A percentile compares a stretch with the other conserved stretches of the same genome.
Evolutionary conservation across 37 sponge, comb jelly and placozoan genomes (phyloP).

Genomic region (Tethya wilhelma): DNA sequence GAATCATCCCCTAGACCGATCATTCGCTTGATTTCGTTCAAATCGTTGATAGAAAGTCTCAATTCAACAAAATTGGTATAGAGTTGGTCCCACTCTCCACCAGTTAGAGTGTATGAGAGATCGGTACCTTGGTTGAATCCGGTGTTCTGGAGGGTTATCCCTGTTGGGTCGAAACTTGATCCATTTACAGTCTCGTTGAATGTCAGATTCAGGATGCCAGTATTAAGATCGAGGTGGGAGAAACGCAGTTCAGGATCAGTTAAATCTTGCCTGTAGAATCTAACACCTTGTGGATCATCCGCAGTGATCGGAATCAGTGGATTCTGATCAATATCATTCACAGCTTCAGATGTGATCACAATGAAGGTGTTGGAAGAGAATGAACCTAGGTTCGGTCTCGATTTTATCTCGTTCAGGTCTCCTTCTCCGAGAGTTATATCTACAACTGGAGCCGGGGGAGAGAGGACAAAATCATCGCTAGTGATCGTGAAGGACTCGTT

Average conservation of each 20-base stretch:
- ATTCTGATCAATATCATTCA: constrained; percentile 65
- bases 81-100: constrained; percentile 57
- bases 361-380: constrained; percentile 26
- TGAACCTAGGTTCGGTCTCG: constrained; percentile 59
- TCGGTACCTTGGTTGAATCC: neutral
- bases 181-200: constrained; percentile 86
- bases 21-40: constrained; percentile 80
- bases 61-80: constrained; percentile 37
- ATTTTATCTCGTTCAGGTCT: constrained; percentile 77
- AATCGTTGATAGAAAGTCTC: constrained; percentile 55
- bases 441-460: constrained; percentile 14
- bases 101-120: constrained; percentile 45
- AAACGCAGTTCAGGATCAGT: constrained; percentile 44
- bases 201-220: constrained; percentile 44
- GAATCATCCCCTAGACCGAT: constrained; percentile 69
- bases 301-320: constrained; percentile 2
- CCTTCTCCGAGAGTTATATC: constrained; percentile 35
- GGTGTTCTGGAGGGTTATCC: constrained; percentile 45
- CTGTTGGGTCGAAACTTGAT: constrained; percentile 62
- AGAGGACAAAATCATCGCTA: constrained; percentile 5
- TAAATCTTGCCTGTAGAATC: constrained; percentile 44
- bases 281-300: constrained; percentile 5
- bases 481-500: constrained; percentile 41
- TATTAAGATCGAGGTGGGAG: constrained; percentile 74
- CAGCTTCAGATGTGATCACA: constrained; percentile 26